Base-by-base conservation (phyloP, 2,113 vertebrate genomes). In the Heloderma charlesbogerti region DNA sequence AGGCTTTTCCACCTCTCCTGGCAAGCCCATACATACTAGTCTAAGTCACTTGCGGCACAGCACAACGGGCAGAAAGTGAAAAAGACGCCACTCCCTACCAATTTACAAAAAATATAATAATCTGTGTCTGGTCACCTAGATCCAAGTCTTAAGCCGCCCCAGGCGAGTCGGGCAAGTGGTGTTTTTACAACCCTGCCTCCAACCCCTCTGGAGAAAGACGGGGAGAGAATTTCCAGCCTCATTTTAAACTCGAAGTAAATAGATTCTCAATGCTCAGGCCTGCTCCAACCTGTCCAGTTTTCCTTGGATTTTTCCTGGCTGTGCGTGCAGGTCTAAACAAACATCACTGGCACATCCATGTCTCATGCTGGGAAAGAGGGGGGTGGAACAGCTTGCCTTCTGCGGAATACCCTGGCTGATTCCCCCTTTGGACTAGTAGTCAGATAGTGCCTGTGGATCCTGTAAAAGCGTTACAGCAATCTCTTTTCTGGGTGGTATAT, bases 351-450 rank as follows among this genome's bases (percentile, higher is more conserved):
- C 74, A n/a, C 7, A 8, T 82, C 60, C 25, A 13, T 87, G 22
- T 25, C 13, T 37, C 15, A 0, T 4, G 10, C 84, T 25, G 9
- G 16, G 57, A 3, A 2, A 4, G 0, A 4, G n/a, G 16, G 43
- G 5, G 22, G 51, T 0, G 27, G 1, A 0, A 15, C 0, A 0
- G 63, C 72, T 8, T 18, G 22, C 9, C 25, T 74, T 72, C 83
- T 40, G 60, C 1, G 5, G 27, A 43, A 67, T 67, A 12, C 63
- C 37, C 27, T 16, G 1, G 10, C 60, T 45, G 83, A 29, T 67
- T 13, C 54, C 54, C n/a, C 31, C 57, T 20, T 63, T 18, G n/a
- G 37, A 1, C 18, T 22, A 9, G 34, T 1, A 34, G 51, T n/a
- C 57, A 43, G 57, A 3, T 7, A 25, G 29, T 6, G 31, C 48